Evolutionary conservation across 2,797 vertebrate species (phyloP), one percentile per base, ranked within the genome.

Genomic region (Danionella dracula): DNA sequence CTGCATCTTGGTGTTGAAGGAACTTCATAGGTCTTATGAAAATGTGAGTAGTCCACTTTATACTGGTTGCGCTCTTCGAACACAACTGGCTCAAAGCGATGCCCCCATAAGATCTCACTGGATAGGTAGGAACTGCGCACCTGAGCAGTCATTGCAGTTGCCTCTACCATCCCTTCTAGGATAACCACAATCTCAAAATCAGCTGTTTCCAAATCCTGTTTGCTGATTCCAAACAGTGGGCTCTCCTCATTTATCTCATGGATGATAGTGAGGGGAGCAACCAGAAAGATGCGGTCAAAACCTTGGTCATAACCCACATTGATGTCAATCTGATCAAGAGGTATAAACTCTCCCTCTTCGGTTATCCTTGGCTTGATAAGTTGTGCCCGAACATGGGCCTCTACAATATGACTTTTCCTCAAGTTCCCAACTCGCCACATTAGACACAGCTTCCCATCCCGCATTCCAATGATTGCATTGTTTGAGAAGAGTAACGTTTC

Each of bases 101-200:
- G 93, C 60, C 96, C 96, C 96, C 96, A 98, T 21, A 97, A 83
- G 75, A 98, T 94, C 84, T 98, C 95, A 0, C 87, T 92, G 50
- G 94, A 83, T 77, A 98, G 74, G 85, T 97, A 98, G 1, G 96
- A 98, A 83, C 92, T 96, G 63, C 95, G 93, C 4, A 95, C 95
- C 78, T 98, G 96, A 0, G 94, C 94, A 0, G 96, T 98, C 96
- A 98, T 98, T 15, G 96, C 95, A 0, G 96, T 98, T 75, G 96
- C 96, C 80, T 98, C 96, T 50, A 98, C 96, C 92, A 98, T 85
- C 20, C 96, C 96, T 76, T 98, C 96, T 0, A 98, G 88, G 69
- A 98, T 95, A 65, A 98, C 95, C 8, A 98, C 93, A 0, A 98
- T 95, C 86, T 98, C 96, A 66, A 98, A 97, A 84, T 98, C 92